Evolutionary conservation across 2,888 invertebrate species (phyloP).

Genomic region (Agrotis ipsilon): DNA sequence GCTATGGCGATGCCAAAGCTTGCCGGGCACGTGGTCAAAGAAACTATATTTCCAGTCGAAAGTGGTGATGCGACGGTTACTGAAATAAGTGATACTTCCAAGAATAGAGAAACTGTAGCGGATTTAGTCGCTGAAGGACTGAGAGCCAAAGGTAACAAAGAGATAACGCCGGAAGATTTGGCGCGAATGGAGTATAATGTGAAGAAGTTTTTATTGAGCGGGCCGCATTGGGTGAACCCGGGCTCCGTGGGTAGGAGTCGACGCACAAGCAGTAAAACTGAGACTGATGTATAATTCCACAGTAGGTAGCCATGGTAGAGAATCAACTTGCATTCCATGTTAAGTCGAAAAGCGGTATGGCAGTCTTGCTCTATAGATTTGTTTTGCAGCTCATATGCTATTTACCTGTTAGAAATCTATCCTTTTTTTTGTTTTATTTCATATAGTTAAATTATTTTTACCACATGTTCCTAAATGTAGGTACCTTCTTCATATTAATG

Average conservation of each 20-base stretch:
- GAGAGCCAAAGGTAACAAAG: conserved; percentile 80
- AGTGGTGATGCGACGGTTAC: conserved; percentile 82
- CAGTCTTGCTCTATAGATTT: conserved; percentile 56
- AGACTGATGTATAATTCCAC: conserved; percentile 89
- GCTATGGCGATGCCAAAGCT: conserved; percentile 70
- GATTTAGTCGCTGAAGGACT: conserved; percentile 77
- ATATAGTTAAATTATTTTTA: conserved; percentile 24
- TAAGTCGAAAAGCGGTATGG: conserved; percentile 58
- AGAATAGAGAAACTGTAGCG: conserved; percentile 70
- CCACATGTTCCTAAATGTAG: conserved; percentile 66
- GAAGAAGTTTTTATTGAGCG: conserved; percentile 93
- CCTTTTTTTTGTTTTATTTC: conserved; percentile 9
- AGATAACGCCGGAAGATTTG: conserved; percentile 91
- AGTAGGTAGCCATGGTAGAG: conserved; percentile 72
- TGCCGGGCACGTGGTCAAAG: conserved; percentile 80
- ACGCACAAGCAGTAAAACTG: conserved; percentile 90
- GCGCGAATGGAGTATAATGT: conserved; percentile 95
- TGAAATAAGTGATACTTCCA: conserved; percentile 82
- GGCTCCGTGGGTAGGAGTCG: conserved; percentile 80
- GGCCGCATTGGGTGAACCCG: conserved; percentile 84
- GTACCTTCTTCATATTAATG: conserved; percentile 48
- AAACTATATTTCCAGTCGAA: conserved; percentile 87
- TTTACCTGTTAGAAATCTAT: conserved; percentile 20
- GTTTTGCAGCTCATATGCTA: conserved; percentile 46
- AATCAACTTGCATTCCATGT: conserved; percentile 61